A percentile compares a stretch with the other conserved stretches of the same genome.
Conservation (phyloP, 2,888 invertebrate genomes). For the Plagodis pulveraria region DNA sequence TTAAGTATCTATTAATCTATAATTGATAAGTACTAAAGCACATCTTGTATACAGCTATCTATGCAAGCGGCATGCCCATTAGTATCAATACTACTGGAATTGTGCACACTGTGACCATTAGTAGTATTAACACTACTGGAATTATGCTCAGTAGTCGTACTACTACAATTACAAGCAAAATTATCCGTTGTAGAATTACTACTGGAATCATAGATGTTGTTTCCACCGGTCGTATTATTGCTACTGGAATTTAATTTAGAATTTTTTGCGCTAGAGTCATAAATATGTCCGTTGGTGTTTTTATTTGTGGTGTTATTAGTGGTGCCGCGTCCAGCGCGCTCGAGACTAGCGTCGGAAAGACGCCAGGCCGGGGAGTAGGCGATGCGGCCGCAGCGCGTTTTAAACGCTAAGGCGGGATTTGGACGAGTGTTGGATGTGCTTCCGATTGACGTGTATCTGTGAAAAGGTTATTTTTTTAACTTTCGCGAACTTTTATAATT, state of each 20-base stretch:
- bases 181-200: neutral
- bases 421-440: constrained; percentile 91
- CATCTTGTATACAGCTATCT: neutral
- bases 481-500: no score
- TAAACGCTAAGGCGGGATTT: constrained; percentile 88
- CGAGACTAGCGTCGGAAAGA: constrained; percentile 84
- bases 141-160: neutral
- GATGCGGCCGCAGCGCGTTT: constrained; percentile 71
- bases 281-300: constrained; percentile 37
- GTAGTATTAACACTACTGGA: neutral
- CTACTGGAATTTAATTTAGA: neutral
- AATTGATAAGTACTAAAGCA: neutral
- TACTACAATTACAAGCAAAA: neutral
- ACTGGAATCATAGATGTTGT: neutral
- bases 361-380: constrained; percentile 90
- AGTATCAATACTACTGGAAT: neutral
- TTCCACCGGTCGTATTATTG: neutral
- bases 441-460: constrained; percentile 94
- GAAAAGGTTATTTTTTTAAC: neutral
- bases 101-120: neutral
- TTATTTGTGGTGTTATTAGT: neutral
- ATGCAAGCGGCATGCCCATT: neutral
- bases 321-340: constrained; percentile 84
- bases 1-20: neutral
- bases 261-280: neutral